Base-by-base conservation (phyloP, 2,113 vertebrate genomes). In the Protomyctophum bolini region DNA sequence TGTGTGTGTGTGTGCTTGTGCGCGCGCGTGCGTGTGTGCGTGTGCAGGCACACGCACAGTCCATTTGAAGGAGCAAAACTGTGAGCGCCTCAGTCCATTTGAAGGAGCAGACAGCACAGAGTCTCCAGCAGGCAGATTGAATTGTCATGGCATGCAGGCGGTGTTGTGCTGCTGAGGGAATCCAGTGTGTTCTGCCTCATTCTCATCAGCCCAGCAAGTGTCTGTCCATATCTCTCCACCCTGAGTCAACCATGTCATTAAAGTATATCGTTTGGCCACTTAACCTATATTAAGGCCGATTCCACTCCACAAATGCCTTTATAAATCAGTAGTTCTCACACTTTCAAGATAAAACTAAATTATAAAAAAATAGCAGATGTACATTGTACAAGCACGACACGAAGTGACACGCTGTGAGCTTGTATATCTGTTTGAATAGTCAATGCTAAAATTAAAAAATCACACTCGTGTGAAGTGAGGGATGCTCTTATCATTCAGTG, bases 11-110 rank as follows among this genome's bases (percentile, higher is more conserved):
- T 83, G 70, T 72, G 75, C 2, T 1, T 75, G 64, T 55, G 57
- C 14, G 47, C 21, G 45, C 51, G 63, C 56, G 52, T 79, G 55
- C 63, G 63, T 82, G 68, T 76, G 63, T 82, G 68, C 73, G 58
- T n/a, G n/a, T n/a, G n/a, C n/a, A n/a, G n/a, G n/a, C n/a, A n/a
- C n/a, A n/a, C 68, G 69, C 77, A 71, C 1, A 64, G 57, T 70
- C 79, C 74, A 14, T 47, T 58, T 49, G 85, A 65, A 75, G 62
- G 61, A 79, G 66, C 72, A 72, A n/a, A n/a, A n/a, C n/a, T n/a
- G 63, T 82, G 68, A 74, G 58, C 68, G 69, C 78, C 77, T 73
- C 1, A 64, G 57, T 70, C 79, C 74, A 14, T 47, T 58, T 49
- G 85, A 65, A 75, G 62, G 61, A 79, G 66, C 72, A 72, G 45